Conservation (phyloP, 2,113 vertebrate species). For the Hippocampus abdominalis region DNA sequence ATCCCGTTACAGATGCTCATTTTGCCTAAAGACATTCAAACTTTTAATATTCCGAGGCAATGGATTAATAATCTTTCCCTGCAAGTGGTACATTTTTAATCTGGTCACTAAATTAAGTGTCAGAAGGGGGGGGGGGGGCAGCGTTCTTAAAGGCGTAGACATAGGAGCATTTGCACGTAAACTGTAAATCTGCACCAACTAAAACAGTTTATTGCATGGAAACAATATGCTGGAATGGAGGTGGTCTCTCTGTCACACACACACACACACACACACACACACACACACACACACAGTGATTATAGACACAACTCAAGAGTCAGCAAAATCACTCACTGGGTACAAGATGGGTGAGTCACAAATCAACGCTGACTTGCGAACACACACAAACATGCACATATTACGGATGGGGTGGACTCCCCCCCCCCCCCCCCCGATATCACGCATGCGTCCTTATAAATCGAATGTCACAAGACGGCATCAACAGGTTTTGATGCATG, state of each 20-base stretch:
- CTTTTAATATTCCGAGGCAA: constrained; percentile 42
- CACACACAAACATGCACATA: constrained; percentile 1
- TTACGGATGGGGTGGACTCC: constrained; percentile 17
- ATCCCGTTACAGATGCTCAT: constrained; percentile 37
- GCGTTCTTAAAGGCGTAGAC: constrained; percentile 16
- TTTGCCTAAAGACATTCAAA: constrained; percentile 46
- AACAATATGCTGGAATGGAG: constrained; percentile 21
- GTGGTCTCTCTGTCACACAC: neutral
- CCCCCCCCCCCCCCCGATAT: too few relatives aligned
- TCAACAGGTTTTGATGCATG: neutral
- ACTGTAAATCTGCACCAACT: constrained; percentile 11
- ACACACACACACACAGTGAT: constrained; percentile 28
- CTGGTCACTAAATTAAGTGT: constrained; percentile 19
- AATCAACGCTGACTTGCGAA: constrained; percentile 6
- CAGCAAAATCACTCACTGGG: constrained; percentile 54
- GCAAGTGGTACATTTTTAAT: constrained; percentile 51
- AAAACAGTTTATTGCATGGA: constrained; percentile 21
- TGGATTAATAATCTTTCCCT: constrained; percentile 51
- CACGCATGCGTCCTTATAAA: constrained; percentile 23
- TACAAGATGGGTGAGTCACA: constrained; percentile 47
- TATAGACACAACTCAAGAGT: constrained; percentile 44
- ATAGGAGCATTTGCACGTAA: constrained; percentile 5
- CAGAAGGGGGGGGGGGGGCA: too few relatives aligned
- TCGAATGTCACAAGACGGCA: constrained; percentile 15
- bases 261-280: too few relatives aligned